These are phyloP conservation scores for Chionomys nivalis DNA, from an alignment of 2,113 vertebrate species.

Conservation along the genomic window DNA sequence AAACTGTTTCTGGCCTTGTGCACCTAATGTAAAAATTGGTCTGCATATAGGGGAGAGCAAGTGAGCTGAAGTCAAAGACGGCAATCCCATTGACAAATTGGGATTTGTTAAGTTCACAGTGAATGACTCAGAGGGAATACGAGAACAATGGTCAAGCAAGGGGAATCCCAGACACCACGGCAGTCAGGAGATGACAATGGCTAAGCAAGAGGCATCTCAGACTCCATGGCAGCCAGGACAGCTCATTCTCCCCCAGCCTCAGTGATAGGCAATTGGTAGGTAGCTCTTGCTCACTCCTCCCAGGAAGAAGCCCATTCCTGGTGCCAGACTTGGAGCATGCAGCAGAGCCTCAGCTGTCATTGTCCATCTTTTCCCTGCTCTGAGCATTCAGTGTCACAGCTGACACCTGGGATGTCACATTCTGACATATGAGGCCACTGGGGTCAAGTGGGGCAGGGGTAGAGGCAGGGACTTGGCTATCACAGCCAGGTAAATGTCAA, in stretches of 20 bases:
- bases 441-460: slow-evolving; percentile 15
- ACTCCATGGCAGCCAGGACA: not conserved
- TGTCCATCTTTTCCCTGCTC: slow-evolving; percentile 37
- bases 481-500: slow-evolving; percentile 68
- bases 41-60: not conserved
- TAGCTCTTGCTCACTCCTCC: not conserved
- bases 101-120: not conserved
- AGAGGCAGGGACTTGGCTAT: not conserved
- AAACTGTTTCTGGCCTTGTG: not conserved
- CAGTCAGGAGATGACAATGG: not conserved
- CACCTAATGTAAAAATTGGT: not conserved
- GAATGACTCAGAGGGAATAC: not conserved
- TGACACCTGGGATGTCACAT: slow-evolving; percentile 68
- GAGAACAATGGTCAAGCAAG: not conserved
- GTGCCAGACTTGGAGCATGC: not conserved
- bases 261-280: not conserved
- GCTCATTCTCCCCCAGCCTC: not conserved
- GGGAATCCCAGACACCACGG: not conserved
- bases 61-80: accelerated
- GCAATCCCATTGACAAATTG: not conserved
- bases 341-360: not conserved
- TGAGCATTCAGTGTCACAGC: not conserved
- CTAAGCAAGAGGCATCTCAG: too few species aligned
- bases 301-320: not conserved
- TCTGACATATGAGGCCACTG: slow-evolving; percentile 28